A percentile compares a stretch with the other conserved stretches of the same genome.
phyloP scores from a whole-genome alignment of 2,797 vertebrate species.

The Linurgus olivaceus region DNA sequence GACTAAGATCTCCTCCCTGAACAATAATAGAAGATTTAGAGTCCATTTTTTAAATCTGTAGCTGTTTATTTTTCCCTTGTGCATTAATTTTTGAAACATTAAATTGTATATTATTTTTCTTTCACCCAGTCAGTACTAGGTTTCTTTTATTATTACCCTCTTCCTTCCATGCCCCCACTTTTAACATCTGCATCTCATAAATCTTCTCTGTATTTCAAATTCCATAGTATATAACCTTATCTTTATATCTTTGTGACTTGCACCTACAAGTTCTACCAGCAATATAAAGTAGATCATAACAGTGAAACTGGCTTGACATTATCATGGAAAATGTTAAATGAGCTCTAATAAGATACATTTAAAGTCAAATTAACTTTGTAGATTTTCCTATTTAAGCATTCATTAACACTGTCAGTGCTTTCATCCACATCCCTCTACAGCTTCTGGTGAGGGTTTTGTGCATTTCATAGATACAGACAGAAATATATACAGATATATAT shows the following conservation, averaged over 20 bases:
- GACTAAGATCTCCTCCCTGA: neutral
- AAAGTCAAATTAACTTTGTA: constrained; percentile 4
- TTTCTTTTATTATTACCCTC: neutral
- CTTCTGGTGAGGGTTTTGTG: neutral
- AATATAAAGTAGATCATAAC: neutral
- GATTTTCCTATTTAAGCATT: constrained; percentile 8
- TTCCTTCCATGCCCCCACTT: neutral
- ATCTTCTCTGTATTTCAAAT: neutral
- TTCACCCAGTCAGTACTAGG: neutral
- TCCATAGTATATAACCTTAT: neutral
- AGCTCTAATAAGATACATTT: neutral
- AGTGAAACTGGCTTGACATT: neutral
- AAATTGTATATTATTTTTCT: neutral
- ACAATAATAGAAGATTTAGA: neutral
- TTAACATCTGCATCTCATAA: neutral
- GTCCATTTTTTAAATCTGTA: neutral
- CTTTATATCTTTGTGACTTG: neutral
- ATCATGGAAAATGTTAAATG: constrained; percentile 20
- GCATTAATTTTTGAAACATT: neutral
- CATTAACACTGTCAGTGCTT: neutral
- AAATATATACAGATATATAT: rapidly evolving
- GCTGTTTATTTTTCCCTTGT: neutral
- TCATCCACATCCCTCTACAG: neutral
- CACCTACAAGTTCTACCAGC: neutral
- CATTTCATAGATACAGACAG: neutral